Percentiles rank a stretch among this genome's conserved stretches.
These are phyloP conservation scores for Erythrolamprus reginae DNA, from an alignment of 2,113 vertebrate species.

Conservation along the genomic window DNA sequence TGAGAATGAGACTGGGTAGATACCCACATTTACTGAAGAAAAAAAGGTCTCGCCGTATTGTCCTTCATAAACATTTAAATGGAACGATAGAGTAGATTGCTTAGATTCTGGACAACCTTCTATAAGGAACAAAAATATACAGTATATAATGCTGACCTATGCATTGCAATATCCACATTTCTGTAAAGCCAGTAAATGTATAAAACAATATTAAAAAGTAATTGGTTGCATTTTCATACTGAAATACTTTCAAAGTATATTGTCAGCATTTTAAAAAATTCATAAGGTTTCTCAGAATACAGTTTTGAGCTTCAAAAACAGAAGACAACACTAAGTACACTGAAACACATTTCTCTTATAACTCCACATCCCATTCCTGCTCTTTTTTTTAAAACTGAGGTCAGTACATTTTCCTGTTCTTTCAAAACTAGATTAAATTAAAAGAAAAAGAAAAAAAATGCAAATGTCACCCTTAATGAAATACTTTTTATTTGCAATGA, in stretches of 20 bases:
- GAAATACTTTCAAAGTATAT: background rate
- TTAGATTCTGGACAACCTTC: background rate
- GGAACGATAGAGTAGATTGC: background rate
- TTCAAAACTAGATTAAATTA: background rate
- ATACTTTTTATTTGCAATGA: background rate
- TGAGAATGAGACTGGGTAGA: background rate
- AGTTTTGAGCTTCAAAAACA: background rate
- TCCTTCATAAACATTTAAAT: background rate
- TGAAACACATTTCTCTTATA: background rate
- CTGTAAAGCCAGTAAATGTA: background rate
- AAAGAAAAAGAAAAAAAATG: background rate
- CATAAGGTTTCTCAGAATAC: background rate
- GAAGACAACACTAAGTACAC: background rate
- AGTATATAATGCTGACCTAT: background rate
- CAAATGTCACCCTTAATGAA: background rate
- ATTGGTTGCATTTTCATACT: background rate
- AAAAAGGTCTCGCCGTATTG: background rate
- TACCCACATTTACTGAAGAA: background rate
- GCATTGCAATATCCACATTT: background rate
- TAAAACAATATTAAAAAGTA: background rate
- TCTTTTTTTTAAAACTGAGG: background rate
- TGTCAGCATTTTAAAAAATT: background rate
- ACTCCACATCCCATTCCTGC: background rate
- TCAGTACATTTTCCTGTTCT: background rate
- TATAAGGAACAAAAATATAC: background rate